Evolutionary conservation across 2,113 vertebrate genomes (phyloP), one percentile per base, ranked within the genome.

Genomic region (human): DNA sequence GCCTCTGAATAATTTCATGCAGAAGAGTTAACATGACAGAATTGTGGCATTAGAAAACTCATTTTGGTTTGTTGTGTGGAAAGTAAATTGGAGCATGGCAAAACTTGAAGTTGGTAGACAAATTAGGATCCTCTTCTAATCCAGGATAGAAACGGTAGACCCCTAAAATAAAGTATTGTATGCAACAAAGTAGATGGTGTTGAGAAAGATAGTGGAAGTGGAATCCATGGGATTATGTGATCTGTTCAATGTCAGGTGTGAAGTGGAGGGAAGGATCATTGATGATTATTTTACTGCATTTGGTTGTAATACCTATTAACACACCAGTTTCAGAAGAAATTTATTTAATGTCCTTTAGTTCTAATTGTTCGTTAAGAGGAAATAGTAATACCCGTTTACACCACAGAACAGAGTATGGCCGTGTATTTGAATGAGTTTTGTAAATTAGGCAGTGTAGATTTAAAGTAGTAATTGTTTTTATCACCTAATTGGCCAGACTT

Each of bases 401-500:
- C 55, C 70, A 83, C 59, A 87, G 50, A 95, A 70, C 72, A 92
- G 38, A 68, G 57, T 68, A 66, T n/a, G n/a, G 10, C 84, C 35
- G 61, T 45, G 1, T 83, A 45, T 76, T 88, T 93, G 55, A 83
- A 79, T 70, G 94, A 84, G 8, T 78, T 76, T 85, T 75, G 35
- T 68, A 61, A 93, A 75, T 81, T 64, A 79, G 72, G 13, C 16
- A 94, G 30, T 68, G 1, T 66, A 55, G 23, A 20, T 93, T 68
- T 95, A 92, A 84, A 70, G 27, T 52, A 89, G 52, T 92, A 45
- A 79, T 79, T 89, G 45, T 81, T 94, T 89, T 86, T 81, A 55
- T 94, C 48, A 81, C 85, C 80, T 43, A 59, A 76, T 89, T 85
- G 81, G 40, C n/a, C 23, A 64, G 79, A 73, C 61, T 89, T 73